These are phyloP conservation scores for Acromyrmex heyeri DNA, from an alignment of 1,140 invertebrate species.

Conservation along the genomic window DNA sequence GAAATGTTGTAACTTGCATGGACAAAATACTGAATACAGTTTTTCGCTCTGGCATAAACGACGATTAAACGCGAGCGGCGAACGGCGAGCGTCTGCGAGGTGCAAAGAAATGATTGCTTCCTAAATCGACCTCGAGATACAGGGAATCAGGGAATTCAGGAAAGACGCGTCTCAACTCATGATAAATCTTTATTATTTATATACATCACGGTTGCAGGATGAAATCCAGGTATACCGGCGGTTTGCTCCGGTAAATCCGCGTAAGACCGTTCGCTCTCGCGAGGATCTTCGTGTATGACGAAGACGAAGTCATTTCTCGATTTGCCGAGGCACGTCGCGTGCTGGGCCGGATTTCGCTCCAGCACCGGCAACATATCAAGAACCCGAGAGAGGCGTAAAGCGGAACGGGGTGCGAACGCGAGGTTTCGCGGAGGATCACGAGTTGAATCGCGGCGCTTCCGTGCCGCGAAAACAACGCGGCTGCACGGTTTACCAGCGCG, in stretches of 20 bases:
- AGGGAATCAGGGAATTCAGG: neutral
- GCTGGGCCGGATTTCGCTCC: constrained; percentile 43
- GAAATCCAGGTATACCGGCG: constrained; percentile 44
- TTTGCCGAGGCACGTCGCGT: constrained; percentile 62
- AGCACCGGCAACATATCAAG: constrained; percentile 54
- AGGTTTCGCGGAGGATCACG: constrained; percentile 50
- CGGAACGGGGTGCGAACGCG: constrained; percentile 26
- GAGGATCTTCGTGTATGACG: constrained; percentile 47
- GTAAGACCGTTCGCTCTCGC: constrained; percentile 35
- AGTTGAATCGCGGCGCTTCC: constrained; percentile 56
- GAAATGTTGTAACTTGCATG: neutral
- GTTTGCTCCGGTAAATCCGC: constrained; percentile 51
- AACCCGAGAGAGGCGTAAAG: constrained; percentile 35
- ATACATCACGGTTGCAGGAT: constrained; percentile 9
- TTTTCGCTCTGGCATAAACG: neutral
- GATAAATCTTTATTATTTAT: constrained; percentile 55
- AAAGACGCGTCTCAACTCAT: constrained; percentile 30
- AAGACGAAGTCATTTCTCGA: constrained; percentile 62
- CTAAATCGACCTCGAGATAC: constrained; percentile 2
- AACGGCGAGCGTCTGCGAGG: neutral
- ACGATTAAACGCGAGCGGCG: constrained; percentile 6
- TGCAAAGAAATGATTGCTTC: constrained; percentile 4
- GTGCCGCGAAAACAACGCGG: constrained; percentile 56
- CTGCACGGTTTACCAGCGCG: constrained; percentile 40
- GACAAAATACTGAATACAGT: neutral